These are phyloP conservation scores for Phortica variegata DNA, from an alignment of 1,140 invertebrate genomes.

Conservation along the genomic window DNA sequence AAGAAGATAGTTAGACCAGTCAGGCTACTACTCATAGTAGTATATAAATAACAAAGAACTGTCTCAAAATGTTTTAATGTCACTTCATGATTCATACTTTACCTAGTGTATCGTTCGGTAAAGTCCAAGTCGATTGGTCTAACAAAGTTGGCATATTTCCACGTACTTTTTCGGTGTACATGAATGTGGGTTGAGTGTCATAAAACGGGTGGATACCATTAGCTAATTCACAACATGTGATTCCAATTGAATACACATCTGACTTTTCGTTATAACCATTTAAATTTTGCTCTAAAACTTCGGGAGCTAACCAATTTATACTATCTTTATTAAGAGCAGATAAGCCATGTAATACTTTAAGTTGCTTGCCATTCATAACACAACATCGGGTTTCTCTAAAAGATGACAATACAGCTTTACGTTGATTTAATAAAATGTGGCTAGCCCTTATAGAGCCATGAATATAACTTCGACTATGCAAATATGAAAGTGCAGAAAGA, in stretches of 20 bases:
- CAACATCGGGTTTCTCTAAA: conserved; percentile 75
- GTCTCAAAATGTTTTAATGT: background rate
- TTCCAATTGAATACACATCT: conserved; percentile 88
- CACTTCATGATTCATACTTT: conserved; percentile 2
- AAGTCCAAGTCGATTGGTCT: conserved; percentile 72
- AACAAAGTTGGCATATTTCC: conserved; percentile 75
- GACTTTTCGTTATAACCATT: conserved; percentile 85
- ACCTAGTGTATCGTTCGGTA: conserved; percentile 26
- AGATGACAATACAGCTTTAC: conserved; percentile 65
- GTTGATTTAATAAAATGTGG: conserved; percentile 68
- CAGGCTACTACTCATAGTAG: background rate
- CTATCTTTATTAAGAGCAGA: conserved; percentile 69
- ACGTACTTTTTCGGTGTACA: conserved; percentile 86
- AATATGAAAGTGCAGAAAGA: conserved; percentile 75
- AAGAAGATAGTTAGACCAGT: background rate
- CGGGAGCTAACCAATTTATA: conserved; percentile 86
- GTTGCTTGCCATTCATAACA: conserved; percentile 69
- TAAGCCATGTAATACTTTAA: conserved; percentile 71
- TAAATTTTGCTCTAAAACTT: conserved; percentile 88
- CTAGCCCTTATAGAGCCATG: conserved; percentile 84
- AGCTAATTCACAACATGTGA: conserved; percentile 83
- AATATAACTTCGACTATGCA: conserved; percentile 82
- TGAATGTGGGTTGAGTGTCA: conserved; percentile 78
- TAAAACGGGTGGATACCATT: conserved; percentile 86
- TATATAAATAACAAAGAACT: too few species aligned